Percentiles rank a stretch among this genome's conserved stretches.
These are phyloP conservation scores for Pyralis farinalis DNA, from an alignment of 2,888 invertebrate species.

Conservation along the genomic window DNA sequence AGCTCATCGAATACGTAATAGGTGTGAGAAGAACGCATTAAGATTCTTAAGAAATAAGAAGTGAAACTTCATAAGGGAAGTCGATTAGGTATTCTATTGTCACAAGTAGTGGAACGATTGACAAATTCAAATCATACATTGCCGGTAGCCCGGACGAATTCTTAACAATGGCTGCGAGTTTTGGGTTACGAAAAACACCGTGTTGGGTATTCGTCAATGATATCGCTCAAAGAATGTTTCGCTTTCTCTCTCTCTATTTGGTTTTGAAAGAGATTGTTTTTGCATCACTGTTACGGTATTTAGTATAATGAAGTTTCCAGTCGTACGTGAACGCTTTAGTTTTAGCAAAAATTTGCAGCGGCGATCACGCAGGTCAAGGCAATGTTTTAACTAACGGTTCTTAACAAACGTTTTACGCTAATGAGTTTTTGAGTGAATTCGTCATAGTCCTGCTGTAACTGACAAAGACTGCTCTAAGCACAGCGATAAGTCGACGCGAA, in stretches of 20 bases:
- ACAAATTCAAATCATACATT: conserved; percentile 16
- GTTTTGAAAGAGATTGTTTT: conserved; percentile 26
- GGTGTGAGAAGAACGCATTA: conserved; percentile 24
- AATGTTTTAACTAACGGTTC: conserved; percentile 18
- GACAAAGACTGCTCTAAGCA: background rate
- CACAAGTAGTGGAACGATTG: conserved; percentile 3
- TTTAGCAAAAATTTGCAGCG: conserved; percentile 20
- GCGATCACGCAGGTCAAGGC: conserved; percentile 34
- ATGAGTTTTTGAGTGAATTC: conserved; percentile 5
- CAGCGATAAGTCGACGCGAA: background rate
- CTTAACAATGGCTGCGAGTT: conserved; percentile 10
- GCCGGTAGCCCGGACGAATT: conserved; percentile 7
- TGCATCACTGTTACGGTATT: conserved; percentile 32
- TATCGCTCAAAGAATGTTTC: conserved; percentile 17
- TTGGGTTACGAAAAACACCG: conserved; percentile 9
- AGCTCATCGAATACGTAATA: no score
- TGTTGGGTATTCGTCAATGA: conserved; percentile 12
- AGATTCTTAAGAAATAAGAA: conserved; percentile 40
- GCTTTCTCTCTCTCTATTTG: conserved; percentile 22
- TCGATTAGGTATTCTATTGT: conserved; percentile 38
- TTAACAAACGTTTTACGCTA: conserved; percentile 6
- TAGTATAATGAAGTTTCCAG: conserved; percentile 29
- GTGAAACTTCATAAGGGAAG: conserved; percentile 37
- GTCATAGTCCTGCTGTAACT: background rate
- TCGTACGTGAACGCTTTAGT: conserved; percentile 36